Evolutionary conservation across 2,888 invertebrate genomes (phyloP), one percentile per base, ranked within the genome.

Genomic region (Diaperis boleti): DNA sequence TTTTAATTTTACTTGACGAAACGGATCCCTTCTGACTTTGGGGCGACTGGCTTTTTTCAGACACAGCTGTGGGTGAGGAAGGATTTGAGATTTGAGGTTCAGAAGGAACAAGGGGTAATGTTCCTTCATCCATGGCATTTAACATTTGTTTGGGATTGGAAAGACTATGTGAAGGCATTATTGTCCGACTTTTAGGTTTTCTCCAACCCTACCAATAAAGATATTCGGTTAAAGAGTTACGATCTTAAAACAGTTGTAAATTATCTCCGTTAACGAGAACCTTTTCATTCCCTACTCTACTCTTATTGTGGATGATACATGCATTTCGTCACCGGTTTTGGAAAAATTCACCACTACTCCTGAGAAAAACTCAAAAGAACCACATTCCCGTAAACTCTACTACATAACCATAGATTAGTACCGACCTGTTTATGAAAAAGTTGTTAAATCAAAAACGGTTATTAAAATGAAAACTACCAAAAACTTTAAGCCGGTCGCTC

Each of bases 171-270:
- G 84, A 78, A 75, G 90, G 89, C 89, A 90, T 87, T 83, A 90
- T 88, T 78, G 89, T 90, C 79, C 90, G 88, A 74, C 88, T 88
- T 83, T 90, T 90, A 79, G 90, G 89, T 83, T 90, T 90, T 84
- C 90, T 89, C 90, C 90, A 90, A 75, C 89, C 90, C 90, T 90
- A 84, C 77, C 67, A 78, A 78, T 67, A 76, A 75, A 64, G 11
- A 64, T 39, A 65, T 20, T 47, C 20, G 42, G 47, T 62, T 65
- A 65, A 62, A 52, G 44, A 54, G 59, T 10, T 29, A 52, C 31
- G 52, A 31, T 49, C 31, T 10, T 20, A 44, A 18, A 44, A 44
- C 3, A 14, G 39, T 7, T 15, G 10, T 13, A 31, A 56, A 29
- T 39, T 22, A 50, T 20, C 41, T 41, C 20, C 22, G 35, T 50